Base-by-base conservation (phyloP, 2,888 invertebrate species). In the Carpatolechia fugitivella region DNA sequence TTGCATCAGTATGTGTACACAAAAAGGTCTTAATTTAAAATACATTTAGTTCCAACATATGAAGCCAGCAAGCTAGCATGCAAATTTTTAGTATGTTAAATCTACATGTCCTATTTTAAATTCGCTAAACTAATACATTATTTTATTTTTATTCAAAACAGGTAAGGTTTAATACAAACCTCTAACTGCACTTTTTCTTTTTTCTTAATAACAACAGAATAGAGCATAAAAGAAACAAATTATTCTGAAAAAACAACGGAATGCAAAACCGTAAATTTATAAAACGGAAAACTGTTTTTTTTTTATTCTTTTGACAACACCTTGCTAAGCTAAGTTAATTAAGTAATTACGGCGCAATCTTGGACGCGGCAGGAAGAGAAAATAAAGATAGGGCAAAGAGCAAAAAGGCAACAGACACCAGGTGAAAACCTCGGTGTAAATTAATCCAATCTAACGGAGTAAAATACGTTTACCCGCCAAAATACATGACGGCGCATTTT, bases 401-500 rank as follows among this genome's bases (percentile, higher is more conserved):
- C 14, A 47, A 31, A 31, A 31, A 47, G 11, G 31, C 11, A 14
- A n/a, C 14, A 31, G 16, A 8, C 14, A 14, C 31, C 16, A 31
- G 18, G 18, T 47, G 16, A 47, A 24, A 47, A 47, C 16, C 31
- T 47, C 31, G 31, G 31, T 31, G 18, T 14, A 31, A 47, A 47
- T 47, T 47, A 47, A 47, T 47, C 11, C 31, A 31, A 29, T 47
- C 4, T 7, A 14, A 24, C 16, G 13, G 14, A n/a, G 38, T 35
- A 38, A 51, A 40, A 51, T 40, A 50, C 50, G 49, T 24, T 38
- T 30, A 20, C 13, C 30, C 30, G 30, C 40, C 11, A 52, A 51
- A 53, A 36, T 58, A 49, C 60, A 61, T 59, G 58, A 55, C 59
- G 59, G 54, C 54, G 54, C 47, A 52, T 59, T 56, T 60, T 63